Percentiles rank a stretch among this genome's conserved stretches.
Evolutionary conservation across 2,888 invertebrate species (phyloP).

Genomic region (Rugalucina vietnamica): DNA sequence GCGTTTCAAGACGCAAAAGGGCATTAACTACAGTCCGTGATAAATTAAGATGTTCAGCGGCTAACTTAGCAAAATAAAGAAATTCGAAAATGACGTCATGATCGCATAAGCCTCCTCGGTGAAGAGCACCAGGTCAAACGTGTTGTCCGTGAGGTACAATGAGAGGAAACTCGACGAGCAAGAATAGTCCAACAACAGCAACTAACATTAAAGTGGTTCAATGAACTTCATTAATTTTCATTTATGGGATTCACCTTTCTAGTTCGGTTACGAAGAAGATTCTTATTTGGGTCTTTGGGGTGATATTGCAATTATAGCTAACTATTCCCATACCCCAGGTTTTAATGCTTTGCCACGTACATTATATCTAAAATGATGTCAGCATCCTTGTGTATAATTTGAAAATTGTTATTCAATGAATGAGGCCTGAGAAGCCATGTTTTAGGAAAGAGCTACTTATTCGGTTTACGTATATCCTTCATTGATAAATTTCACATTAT

Average conservation of each 20-base stretch:
- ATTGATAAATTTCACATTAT: too few species aligned
- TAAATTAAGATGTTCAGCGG: conserved; percentile 98
- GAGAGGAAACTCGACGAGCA: conserved; percentile 86
- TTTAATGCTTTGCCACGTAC: too few species aligned
- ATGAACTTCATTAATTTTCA: conserved; percentile 81
- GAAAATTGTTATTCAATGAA: too few species aligned
- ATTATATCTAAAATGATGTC: too few species aligned
- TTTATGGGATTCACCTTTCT: conserved; percentile 82
- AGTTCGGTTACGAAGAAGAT: conserved; percentile 91
- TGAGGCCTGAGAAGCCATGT: too few species aligned
- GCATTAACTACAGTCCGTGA: conserved; percentile 98
- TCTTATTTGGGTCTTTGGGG: too few species aligned
- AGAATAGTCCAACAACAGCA: conserved; percentile 84
- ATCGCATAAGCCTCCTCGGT: conserved; percentile 66
- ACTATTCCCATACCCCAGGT: too few species aligned
- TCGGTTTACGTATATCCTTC: too few species aligned
- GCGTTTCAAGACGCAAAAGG: too few species aligned
- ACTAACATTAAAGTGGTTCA: conserved; percentile 84
- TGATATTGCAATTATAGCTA: too few species aligned
- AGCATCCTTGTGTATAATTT: too few species aligned
- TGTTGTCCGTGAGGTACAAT: conserved; percentile 89
- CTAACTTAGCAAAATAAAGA: conserved; percentile 95
- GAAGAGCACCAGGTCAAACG: conserved; percentile 69
- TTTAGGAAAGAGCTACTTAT: too few species aligned
- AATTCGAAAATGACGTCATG: conserved; percentile 89